Evolutionary conservation across 1,140 invertebrate genomes (phyloP).

Genomic region (Drosophila micromelanica): DNA sequence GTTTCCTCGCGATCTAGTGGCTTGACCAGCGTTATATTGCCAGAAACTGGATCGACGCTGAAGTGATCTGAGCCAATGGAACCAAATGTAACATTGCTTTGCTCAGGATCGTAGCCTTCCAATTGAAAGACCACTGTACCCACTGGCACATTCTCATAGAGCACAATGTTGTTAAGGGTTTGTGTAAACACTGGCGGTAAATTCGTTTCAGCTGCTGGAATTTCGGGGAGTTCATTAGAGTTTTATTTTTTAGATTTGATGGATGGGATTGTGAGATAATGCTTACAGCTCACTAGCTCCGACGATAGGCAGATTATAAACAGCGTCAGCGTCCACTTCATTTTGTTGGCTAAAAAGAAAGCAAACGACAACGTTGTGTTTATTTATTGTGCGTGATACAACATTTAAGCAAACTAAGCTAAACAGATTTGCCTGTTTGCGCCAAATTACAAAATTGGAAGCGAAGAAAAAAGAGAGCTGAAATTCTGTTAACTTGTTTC

Average conservation of each 20-base stretch:
- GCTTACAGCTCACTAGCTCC: slow-evolving; percentile 34
- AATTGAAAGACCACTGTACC: slow-evolving; percentile 91
- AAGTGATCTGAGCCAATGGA: slow-evolving; percentile 92
- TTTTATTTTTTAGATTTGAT: not conserved
- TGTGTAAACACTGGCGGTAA: slow-evolving; percentile 88
- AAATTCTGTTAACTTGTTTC: slow-evolving; percentile 44
- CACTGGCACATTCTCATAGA: slow-evolving; percentile 91
- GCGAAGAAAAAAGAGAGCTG: slow-evolving; percentile 10
- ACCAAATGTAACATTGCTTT: slow-evolving; percentile 88
- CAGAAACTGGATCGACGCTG: slow-evolving; percentile 90
- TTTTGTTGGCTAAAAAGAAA: slow-evolving; percentile 51
- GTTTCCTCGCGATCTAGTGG: slow-evolving; percentile 93
- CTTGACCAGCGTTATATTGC: slow-evolving; percentile 90
- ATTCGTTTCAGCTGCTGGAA: slow-evolving; percentile 84
- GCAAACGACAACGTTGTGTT: slow-evolving; percentile 38
- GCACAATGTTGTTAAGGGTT: slow-evolving; percentile 90
- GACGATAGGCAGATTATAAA: slow-evolving; percentile 46
- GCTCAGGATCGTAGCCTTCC: slow-evolving; percentile 92
- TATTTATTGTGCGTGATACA: slow-evolving; percentile 32
- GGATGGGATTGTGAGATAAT: not conserved
- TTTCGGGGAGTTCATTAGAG: not conserved
- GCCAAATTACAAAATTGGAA: slow-evolving; percentile 36
- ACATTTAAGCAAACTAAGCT: slow-evolving; percentile 38
- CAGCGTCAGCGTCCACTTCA: slow-evolving; percentile 41
- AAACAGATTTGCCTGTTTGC: slow-evolving; percentile 22